Percentiles rank a stretch among this genome's conserved stretches.
phyloP scores from a whole-genome alignment of 2,888 invertebrate genomes.

The Geotrupes spiniger region DNA sequence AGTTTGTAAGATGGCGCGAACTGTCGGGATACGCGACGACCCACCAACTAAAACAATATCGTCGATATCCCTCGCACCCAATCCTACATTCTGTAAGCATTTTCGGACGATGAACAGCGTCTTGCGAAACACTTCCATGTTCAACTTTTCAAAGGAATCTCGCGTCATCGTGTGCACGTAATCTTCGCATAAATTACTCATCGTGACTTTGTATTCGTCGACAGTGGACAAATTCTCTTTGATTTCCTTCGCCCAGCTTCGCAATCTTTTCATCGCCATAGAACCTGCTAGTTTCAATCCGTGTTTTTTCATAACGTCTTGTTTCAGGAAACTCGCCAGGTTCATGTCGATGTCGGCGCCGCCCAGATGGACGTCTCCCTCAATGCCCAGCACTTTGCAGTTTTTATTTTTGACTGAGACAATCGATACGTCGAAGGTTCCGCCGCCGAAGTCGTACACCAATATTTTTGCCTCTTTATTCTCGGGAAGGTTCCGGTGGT shows the following conservation, averaged over 20 bases:
- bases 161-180: slow-evolving; percentile 21
- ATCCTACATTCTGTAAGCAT: slow-evolving; percentile 25
- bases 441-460: slow-evolving; percentile 35
- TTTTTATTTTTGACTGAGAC: slow-evolving; percentile 20
- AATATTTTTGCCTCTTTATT: slow-evolving; percentile 23
- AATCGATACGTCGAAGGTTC: slow-evolving; percentile 35
- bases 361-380: slow-evolving; percentile 34
- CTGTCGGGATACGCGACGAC: slow-evolving; percentile 34
- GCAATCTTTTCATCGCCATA: slow-evolving; percentile 23
- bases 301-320: slow-evolving; percentile 22
- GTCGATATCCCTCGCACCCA: slow-evolving; percentile 28
- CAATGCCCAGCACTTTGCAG: slow-evolving; percentile 28
- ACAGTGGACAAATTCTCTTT: slow-evolving; percentile 18
- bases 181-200: no score
- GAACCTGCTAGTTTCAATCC: slow-evolving; percentile 20
- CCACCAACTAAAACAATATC: slow-evolving; percentile 36
- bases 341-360: slow-evolving; percentile 34
- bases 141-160: slow-evolving; percentile 30
- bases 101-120: slow-evolving; percentile 27
- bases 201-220: background rate
- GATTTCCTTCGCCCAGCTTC: slow-evolving; percentile 26
- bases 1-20: slow-evolving; percentile 26
- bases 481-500: slow-evolving; percentile 23
- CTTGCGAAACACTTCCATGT: slow-evolving; percentile 23
- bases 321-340: slow-evolving; percentile 23